Conservation (phyloP, 1,140 invertebrate species). For the Pseudomyrmex dendroicus region DNA sequence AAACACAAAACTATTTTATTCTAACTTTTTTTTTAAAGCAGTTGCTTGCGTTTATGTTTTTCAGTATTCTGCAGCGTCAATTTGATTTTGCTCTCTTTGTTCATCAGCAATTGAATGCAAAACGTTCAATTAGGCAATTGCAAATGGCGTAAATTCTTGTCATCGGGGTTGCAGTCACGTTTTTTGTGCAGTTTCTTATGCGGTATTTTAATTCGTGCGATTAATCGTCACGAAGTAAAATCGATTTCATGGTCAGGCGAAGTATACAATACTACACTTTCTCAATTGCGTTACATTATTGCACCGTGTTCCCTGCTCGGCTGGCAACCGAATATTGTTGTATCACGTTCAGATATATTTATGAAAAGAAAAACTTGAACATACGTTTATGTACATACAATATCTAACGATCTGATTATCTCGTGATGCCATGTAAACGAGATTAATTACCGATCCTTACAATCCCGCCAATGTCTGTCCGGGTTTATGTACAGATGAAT, state of each 20-base stretch:
- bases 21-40: neutral
- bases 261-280: constrained; percentile 25
- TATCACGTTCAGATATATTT: constrained; percentile 4
- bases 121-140: constrained; percentile 5
- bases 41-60: neutral
- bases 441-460: constrained; percentile 3
- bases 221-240: constrained; percentile 20
- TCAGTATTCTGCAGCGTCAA: neutral
- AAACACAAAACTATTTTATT: neutral
- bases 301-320: neutral
- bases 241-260: constrained; percentile 32
- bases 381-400: neutral
- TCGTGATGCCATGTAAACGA: neutral
- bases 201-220: constrained; percentile 11
- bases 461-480: neutral
- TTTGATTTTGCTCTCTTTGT: neutral
- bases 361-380: neutral
- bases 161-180: neutral
- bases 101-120: constrained; percentile 4
- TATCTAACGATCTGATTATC: neutral
- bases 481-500: constrained; percentile 19
- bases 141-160: constrained; percentile 8
- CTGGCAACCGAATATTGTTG: constrained; percentile 36
- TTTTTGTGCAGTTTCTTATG: neutral
- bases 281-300: constrained; percentile 33